Conservation (phyloP, 2,888 invertebrate genomes). For the Augochlorella aurata region DNA sequence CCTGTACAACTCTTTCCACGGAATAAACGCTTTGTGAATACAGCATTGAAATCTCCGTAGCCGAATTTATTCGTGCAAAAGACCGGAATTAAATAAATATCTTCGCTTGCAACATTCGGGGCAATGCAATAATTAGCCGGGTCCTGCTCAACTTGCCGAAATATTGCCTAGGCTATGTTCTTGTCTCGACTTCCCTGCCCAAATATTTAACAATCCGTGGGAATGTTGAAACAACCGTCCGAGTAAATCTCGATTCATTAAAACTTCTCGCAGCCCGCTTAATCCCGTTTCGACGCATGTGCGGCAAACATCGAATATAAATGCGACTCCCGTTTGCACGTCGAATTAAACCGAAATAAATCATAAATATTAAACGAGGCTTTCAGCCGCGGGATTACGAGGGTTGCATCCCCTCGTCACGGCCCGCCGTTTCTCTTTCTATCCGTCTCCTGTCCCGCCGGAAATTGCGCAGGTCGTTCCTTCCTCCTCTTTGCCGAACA, state of each 20-base stretch:
- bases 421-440: constrained; percentile 28
- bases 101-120: no score
- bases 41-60: no score
- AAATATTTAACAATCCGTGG: constrained; percentile 4
- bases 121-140: no score
- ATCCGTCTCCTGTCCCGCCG: constrained; percentile 60
- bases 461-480: constrained; percentile 77
- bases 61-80: no score
- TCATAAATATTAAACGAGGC: constrained; percentile 82
- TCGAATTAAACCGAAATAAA: constrained; percentile 82
- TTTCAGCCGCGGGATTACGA: constrained; percentile 79
- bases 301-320: constrained; percentile 65
- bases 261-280: constrained; percentile 1
- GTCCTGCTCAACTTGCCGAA: no score
- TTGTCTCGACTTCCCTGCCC: background rate
- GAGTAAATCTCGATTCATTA: constrained; percentile 9
- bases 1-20: no score
- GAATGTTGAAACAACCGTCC: background rate
- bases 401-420: constrained; percentile 67
- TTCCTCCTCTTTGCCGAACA: constrained; percentile 59
- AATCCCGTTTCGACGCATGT: constrained; percentile 28
- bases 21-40: no score
- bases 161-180: background rate
- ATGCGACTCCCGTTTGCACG: constrained; percentile 78
- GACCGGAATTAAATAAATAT: no score